Percentiles rank a stretch among this genome's conserved stretches.
Conservation (phyloP, 2,113 vertebrate genomes). For the Strix uralensis region DNA sequence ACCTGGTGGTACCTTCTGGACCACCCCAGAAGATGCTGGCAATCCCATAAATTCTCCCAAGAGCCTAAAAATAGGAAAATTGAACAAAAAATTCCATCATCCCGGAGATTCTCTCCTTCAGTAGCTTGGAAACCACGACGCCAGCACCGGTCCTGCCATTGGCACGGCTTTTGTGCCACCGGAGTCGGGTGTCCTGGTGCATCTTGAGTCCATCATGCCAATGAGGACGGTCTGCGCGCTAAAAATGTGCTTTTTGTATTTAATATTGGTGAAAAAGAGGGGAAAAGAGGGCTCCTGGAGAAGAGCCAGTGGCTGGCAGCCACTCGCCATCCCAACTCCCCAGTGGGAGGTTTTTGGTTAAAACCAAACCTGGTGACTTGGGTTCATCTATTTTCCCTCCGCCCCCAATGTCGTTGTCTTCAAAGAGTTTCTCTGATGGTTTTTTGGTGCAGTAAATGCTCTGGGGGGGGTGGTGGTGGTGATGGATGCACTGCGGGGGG, state of each 20-base stretch:
- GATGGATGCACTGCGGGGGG: too few relatives aligned
- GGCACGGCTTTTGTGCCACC: background rate
- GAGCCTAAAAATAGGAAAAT: background rate
- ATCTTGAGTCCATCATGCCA: fast-evolving
- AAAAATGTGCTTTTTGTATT: background rate
- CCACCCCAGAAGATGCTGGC: background rate
- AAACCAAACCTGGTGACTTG: too few relatives aligned
- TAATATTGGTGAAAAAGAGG: background rate
- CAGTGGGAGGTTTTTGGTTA: background rate
- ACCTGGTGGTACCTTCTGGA: background rate
- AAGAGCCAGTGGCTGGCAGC: background rate
- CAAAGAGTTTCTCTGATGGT: background rate
- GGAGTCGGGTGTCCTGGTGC: fast-evolving
- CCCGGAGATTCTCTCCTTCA: background rate
- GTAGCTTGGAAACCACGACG: background rate
- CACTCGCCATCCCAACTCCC: fast-evolving
- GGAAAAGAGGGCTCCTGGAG: background rate
- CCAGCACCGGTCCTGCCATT: fast-evolving
- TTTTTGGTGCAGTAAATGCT: background rate
- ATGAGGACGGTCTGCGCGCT: background rate
- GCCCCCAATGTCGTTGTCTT: background rate
- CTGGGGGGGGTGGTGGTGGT: too few relatives aligned
- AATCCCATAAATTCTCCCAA: background rate
- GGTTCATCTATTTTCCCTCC: background rate
- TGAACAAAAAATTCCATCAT: background rate